Conservation (phyloP, 2,797 vertebrate genomes). For the Falco rusticolus region DNA sequence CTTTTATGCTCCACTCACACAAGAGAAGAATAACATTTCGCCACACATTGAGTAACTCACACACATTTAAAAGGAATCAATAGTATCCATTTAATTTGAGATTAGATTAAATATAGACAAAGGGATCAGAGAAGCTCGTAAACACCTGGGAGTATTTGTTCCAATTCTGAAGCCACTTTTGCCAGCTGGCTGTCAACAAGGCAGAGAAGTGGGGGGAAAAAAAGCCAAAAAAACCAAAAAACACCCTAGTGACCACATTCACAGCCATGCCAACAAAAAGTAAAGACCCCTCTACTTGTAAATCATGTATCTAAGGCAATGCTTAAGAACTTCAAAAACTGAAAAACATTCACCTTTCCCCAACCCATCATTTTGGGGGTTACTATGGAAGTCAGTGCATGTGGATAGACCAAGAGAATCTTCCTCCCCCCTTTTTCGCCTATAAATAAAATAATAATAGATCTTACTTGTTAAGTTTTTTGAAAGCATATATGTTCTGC, state of each 20-base stretch:
- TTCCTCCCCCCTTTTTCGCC: conserved; percentile 6
- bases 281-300: background rate
- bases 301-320: conserved; percentile 54
- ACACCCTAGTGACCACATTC: background rate
- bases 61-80: conserved; percentile 73
- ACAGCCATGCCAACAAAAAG: background rate
- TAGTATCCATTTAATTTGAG: conserved; percentile 73
- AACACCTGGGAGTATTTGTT: conserved; percentile 42
- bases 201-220: background rate
- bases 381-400: conserved; percentile 69
- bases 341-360: conserved; percentile 67
- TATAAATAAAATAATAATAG: conserved; percentile 66
- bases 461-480: conserved; percentile 37
- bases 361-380: conserved; percentile 64
- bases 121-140: conserved; percentile 40
- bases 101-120: conserved; percentile 76
- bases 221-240: too few species aligned
- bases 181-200: conserved; percentile 44
- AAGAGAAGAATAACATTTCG: conserved; percentile 72
- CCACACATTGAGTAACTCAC: conserved; percentile 56
- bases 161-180: conserved; percentile 25
- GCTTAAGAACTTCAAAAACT: conserved; percentile 68
- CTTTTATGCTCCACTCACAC: conserved; percentile 68
- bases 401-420: conserved; percentile 48
- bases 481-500: conserved; percentile 45